Conservation (phyloP, 2,113 vertebrate genomes). For the Calypte anna region DNA sequence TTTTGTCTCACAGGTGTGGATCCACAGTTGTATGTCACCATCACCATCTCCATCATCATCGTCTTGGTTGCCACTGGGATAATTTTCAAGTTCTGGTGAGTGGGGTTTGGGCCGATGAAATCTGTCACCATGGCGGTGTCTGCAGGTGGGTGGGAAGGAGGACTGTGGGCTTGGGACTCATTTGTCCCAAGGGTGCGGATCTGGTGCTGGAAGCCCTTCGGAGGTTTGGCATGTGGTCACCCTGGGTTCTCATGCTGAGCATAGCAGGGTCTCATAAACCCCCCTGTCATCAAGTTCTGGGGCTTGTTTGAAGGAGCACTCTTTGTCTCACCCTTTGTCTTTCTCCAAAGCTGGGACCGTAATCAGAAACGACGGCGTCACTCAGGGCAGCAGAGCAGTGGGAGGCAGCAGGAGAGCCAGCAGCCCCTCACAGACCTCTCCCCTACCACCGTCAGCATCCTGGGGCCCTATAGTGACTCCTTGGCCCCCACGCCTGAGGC, state of each 20-base stretch:
- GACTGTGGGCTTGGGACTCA: rapidly evolving
- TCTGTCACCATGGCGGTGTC: rapidly evolving
- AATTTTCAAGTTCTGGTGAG: slow-evolving; percentile 87
- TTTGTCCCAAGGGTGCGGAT: background rate
- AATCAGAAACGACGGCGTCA: slow-evolving; percentile 81
- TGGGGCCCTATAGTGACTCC: slow-evolving; percentile 77
- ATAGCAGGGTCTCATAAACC: rapidly evolving
- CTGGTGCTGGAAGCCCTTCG: background rate
- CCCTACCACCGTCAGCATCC: slow-evolving; percentile 78
- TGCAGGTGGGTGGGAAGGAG: background rate
- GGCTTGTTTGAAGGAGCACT: background rate
- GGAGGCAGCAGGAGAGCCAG: slow-evolving; percentile 80
- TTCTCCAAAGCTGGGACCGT: slow-evolving; percentile 78
- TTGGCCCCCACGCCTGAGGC: slow-evolving; percentile 68
- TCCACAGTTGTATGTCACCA: slow-evolving; percentile 82
- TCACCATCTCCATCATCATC: slow-evolving; percentile 84
- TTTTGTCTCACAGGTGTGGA: slow-evolving; percentile 75
- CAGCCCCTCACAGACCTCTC: slow-evolving; percentile 83
- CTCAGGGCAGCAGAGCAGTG: slow-evolving; percentile 76
- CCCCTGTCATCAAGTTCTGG: background rate
- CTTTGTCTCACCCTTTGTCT: background rate
- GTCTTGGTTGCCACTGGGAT: slow-evolving; percentile 82
- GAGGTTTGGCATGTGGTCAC: background rate
- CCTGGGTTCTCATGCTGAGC: background rate
- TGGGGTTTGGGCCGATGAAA: background rate